A percentile compares a stretch with the other conserved stretches of the same genome.
Evolutionary conservation across 2,797 vertebrate species (phyloP).

Genomic region (Pygocentrus nattereri): DNA sequence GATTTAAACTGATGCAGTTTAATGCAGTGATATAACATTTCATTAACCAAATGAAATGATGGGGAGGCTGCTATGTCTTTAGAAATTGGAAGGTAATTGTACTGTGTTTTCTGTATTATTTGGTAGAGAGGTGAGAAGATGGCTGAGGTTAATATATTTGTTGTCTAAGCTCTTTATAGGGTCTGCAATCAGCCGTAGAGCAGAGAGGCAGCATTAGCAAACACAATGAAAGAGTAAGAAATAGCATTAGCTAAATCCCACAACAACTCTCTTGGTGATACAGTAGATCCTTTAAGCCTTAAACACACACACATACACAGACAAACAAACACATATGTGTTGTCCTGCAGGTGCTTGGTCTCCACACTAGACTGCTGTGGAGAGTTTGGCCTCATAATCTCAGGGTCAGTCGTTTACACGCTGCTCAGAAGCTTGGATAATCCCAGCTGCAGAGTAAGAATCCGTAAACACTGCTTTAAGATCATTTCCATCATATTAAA

Average conservation of each 20-base stretch:
- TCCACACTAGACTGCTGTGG: not conserved
- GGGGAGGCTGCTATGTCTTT: not conserved
- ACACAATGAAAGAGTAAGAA: constrained; percentile 39
- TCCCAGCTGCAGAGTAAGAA: not conserved
- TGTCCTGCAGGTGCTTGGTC: not conserved
- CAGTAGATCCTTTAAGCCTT: constrained; percentile 24
- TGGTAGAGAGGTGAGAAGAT: constrained; percentile 1
- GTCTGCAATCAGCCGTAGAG: constrained; percentile 11
- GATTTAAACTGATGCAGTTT: not conserved
- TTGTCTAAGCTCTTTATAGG: constrained; percentile 16
- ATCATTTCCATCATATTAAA: not conserved
- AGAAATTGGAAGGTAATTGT: not conserved
- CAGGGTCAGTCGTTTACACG: not conserved
- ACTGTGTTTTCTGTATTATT: constrained; percentile 4
- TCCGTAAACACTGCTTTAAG: not conserved
- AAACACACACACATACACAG: not conserved
- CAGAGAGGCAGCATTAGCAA: constrained; percentile 32
- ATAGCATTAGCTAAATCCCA: constrained; percentile 46
- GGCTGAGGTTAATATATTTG: not conserved
- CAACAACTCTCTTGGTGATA: constrained; percentile 26
- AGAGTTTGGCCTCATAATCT: constrained; percentile 14
- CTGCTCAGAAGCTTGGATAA: not conserved
- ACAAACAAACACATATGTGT: not conserved
- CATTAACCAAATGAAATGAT: not conserved
- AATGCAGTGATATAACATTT: not conserved